phyloP scores from a whole-genome alignment of 2,113 vertebrate species.

The Indri indri region DNA sequence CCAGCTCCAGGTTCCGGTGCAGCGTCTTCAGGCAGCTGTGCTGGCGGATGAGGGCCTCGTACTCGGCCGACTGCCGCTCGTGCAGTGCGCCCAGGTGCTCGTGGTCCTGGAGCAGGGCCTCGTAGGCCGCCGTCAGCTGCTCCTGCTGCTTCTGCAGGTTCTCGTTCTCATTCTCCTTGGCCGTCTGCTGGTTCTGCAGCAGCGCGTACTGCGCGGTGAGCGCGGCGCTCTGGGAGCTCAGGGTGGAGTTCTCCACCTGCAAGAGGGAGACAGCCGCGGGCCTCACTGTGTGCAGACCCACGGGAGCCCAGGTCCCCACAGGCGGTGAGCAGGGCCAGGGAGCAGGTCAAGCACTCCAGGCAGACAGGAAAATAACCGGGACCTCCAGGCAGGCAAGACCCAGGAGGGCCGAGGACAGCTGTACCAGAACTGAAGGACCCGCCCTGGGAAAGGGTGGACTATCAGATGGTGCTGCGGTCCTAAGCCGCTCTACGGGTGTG shows the following conservation, averaged over 20 bases:
- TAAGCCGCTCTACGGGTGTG: not conserved
- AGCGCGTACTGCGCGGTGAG: constrained; percentile 92
- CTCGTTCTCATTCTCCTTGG: constrained; percentile 91
- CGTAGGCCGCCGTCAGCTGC: constrained; percentile 86
- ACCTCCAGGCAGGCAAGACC: not conserved
- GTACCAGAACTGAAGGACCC: not conserved
- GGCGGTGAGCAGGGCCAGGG: fast-evolving
- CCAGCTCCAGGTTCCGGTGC: constrained; percentile 90
- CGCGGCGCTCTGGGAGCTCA: constrained; percentile 94
- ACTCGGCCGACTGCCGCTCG: constrained; percentile 92
- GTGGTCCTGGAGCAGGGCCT: constrained; percentile 91
- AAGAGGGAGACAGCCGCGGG: not conserved
- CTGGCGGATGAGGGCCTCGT: constrained; percentile 93
- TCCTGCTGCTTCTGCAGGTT: constrained; percentile 89
- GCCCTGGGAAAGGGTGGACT: fast-evolving
- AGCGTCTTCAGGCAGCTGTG: constrained; percentile 91
- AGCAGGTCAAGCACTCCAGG: not conserved
- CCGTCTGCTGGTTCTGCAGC: constrained; percentile 91
- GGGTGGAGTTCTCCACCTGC: constrained; percentile 95
- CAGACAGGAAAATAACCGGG: fast-evolving
- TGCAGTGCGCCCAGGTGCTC: constrained; percentile 91
- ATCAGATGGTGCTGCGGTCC: fast-evolving
- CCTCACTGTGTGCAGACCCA: not conserved
- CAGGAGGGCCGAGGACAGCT: fast-evolving
- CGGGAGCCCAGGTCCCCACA: not conserved